Percentiles rank a stretch among this genome's conserved stretches.
Evolutionary conservation across 1,140 invertebrate species (phyloP).

Genomic region (Arctopsyche grandis): DNA sequence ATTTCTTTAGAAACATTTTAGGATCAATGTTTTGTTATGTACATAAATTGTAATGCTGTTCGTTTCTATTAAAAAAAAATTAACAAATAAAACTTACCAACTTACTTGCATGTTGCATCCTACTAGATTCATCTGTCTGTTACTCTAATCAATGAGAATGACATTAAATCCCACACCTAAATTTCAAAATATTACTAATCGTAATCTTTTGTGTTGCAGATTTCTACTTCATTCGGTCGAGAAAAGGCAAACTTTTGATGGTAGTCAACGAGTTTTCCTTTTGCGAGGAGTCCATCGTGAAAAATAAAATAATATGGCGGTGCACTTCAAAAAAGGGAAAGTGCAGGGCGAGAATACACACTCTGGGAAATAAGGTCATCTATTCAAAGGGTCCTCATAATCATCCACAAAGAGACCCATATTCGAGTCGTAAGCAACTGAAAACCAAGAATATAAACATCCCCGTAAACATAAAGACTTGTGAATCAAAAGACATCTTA

Average conservation of each 20-base stretch:
- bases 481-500: not conserved
- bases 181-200: not conserved
- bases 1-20: too few species aligned
- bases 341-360: constrained; percentile 65
- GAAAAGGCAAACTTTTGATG: constrained; percentile 66
- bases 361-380: constrained; percentile 63
- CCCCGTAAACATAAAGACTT: too few species aligned
- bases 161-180: too few species aligned
- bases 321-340: constrained; percentile 67
- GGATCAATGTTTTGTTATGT: too few species aligned
- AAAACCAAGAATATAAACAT: not conserved
- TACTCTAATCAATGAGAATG: too few species aligned
- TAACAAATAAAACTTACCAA: too few species aligned
- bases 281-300: constrained; percentile 65
- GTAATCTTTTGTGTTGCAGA: constrained; percentile 55
- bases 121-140: too few species aligned
- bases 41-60: too few species aligned
- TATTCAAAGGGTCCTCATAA: constrained; percentile 66
- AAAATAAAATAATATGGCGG: constrained; percentile 66
- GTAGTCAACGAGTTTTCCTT: constrained; percentile 67
- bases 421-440: not conserved
- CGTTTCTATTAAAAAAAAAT: too few species aligned
- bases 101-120: too few species aligned
- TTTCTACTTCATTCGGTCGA: constrained; percentile 65
- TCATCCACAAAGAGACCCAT: constrained; percentile 60